Evolutionary conservation across 2,113 vertebrate genomes (phyloP), one percentile per base, ranked within the genome.

Genomic region (Melanostigma gelatinosum): DNA sequence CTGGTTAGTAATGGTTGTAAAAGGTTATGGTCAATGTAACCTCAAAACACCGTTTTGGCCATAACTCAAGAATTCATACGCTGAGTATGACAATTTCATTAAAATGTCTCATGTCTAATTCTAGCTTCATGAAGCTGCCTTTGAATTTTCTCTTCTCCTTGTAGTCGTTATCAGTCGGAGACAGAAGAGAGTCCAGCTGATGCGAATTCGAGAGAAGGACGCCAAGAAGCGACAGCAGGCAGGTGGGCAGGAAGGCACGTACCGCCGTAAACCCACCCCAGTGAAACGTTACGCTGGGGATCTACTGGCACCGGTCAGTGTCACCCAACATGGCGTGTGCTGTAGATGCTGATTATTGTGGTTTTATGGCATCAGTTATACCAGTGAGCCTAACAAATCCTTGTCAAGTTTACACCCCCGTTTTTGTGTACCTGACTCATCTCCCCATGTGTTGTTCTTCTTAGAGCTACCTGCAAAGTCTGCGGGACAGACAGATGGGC

Each of bases 401-500:
- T 18, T 36, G 29, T 69, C 7, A 34, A 18, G n/a, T 38, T 67
- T 20, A 64, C 0, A 5, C 20, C n/a, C 3, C 27, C 1, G 13
- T 50, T 48, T 42, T n/a, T 61, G 2, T 68, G 44, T 27, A 8
- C 22, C 40, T 87, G 3, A 22, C 46, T 76, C 32, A 72, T 72
- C 50, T 64, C 34, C 79, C 29, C 34, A 13, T 29, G 52, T 88
- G 42, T 77, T 42, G 5, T 62, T 65, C 34, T 68, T 64, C 75
- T 46, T 83, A 97, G 97, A 97, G 96, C 90, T 97, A 97, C 91
- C 94, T 97, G 70, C 97, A 97, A 94, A 97, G 96, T 91, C 93
- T 97, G 80, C 94, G 92, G 78, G 97, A 97, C 66, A 94, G 89
- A 62, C 96, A 97, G 52, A 95, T 92, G 88, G 95, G 95, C 88